Base-by-base conservation (phyloP, 2,888 invertebrate genomes). In the Sisyra nigra region DNA sequence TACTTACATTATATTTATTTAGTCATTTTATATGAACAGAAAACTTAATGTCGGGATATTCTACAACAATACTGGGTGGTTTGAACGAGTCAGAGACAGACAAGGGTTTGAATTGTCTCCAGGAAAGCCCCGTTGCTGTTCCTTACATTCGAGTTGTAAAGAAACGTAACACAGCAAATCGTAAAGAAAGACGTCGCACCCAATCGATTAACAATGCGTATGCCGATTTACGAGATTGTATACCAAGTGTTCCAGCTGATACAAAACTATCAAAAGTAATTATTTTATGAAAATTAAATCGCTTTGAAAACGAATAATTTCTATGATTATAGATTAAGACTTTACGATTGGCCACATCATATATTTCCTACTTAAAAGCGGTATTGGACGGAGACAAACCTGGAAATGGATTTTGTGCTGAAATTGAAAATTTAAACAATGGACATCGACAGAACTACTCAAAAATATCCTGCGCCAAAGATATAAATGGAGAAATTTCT, bases 151-250 rank as follows among this genome's bases (percentile, higher is more conserved):
- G 72, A 33, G 69, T 79, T 1, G 77, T 82, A n/a, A 89, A 88
- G 56, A 67, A 86, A 44, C 63, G 91, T 44, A 85, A 80, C 48
- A 91, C 92, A 1, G 93, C 93, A 13, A 94, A 94, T 61, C 91
- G 91, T 64, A 96, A 96, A 59, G 94, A 96, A 58, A 62, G 94
- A 8, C 65, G 92, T 49, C 68, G 94, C 41, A 96, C 94, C 0
- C 85, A 88, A 58, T 89, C 87, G 51, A 96, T 96, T 49, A 96
- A 96, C 63, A 89, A 86, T 41, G 94, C 94, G 0, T 96, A 94
- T 59, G 82, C 89, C 1, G 87, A 89, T 54, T 67, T 96, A 1
- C 65, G 94, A 10, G 91, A 92, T 49, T 88, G 92, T 60, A 96
- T 96, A 53, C 96, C 96, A 0, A 93, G 94, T 56, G 93, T 96